Conservation (phyloP, 2,888 invertebrate genomes). For the Flexamia atlantica region DNA sequence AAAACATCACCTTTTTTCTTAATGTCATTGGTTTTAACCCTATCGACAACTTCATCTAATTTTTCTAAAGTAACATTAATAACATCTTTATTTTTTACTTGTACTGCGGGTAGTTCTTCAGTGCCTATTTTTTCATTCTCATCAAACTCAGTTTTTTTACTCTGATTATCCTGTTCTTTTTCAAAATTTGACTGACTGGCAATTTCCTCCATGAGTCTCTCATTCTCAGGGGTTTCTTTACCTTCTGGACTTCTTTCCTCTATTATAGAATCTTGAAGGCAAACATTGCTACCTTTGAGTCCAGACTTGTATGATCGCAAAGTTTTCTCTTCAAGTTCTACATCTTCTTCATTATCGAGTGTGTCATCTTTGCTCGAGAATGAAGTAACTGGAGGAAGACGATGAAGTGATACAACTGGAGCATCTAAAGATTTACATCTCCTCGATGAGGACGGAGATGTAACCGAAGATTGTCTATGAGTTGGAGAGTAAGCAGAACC, state of each 20-base stretch:
- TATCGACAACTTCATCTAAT: conserved; percentile 63
- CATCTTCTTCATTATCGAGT: conserved; percentile 83
- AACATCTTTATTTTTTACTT: conserved; percentile 53
- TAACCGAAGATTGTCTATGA: conserved; percentile 82
- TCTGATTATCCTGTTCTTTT: background rate
- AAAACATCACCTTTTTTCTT: background rate
- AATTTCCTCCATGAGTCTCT: conserved; percentile 43
- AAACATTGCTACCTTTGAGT: conserved; percentile 12
- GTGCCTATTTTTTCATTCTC: background rate
- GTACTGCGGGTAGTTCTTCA: background rate
- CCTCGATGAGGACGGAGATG: conserved; percentile 85
- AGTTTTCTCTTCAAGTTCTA: conserved; percentile 70
- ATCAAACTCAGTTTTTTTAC: background rate
- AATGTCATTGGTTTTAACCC: conserved; percentile 57
- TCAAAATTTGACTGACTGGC: background rate
- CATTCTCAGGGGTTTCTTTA: conserved; percentile 42
- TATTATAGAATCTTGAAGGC: conserved; percentile 46
- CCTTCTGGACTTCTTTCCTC: conserved; percentile 56
- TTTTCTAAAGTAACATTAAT: conserved; percentile 62
- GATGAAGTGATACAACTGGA: conserved; percentile 88
- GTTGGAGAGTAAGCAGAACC: conserved; percentile 82
- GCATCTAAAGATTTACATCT: conserved; percentile 91
- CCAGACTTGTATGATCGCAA: conserved; percentile 55
- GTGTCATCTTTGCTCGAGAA: conserved; percentile 95
- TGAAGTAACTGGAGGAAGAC: conserved; percentile 89